Conservation (phyloP, 2,113 vertebrate species). For the Rhineura floridana region DNA sequence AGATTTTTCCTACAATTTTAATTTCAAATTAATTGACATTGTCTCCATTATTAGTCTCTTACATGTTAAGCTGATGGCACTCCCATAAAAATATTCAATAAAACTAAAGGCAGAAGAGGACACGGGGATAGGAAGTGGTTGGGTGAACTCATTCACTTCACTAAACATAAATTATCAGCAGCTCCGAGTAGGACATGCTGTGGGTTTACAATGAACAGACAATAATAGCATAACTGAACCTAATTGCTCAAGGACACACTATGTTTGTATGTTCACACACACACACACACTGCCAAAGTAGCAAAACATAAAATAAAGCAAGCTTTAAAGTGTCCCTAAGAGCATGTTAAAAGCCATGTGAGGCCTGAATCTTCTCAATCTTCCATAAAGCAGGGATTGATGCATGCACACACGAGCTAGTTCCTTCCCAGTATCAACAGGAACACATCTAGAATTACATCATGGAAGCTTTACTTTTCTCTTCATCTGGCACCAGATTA, state of each 20-base stretch:
- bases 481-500: constrained; percentile 33
- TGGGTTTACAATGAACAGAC: constrained; percentile 30
- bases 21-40: constrained; percentile 20
- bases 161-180: constrained; percentile 30
- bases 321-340: background rate
- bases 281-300: fast-evolving
- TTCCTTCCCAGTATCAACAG: constrained; percentile 27
- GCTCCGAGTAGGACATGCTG: constrained; percentile 3
- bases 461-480: constrained; percentile 9
- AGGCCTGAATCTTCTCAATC: background rate
- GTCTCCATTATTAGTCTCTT: background rate
- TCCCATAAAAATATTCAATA: constrained; percentile 1
- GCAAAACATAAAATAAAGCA: background rate
- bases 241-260: background rate
- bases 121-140: background rate
- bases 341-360: background rate
- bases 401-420: background rate
- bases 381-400: background rate
- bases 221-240: background rate
- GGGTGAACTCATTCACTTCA: constrained; percentile 29
- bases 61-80: constrained; percentile 34
- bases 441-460: background rate
- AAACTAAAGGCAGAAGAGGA: background rate
- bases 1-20: background rate
- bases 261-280: background rate